Base-by-base conservation (phyloP, 2,797 vertebrate species). In the Tenualosa thibaudeaui region DNA sequence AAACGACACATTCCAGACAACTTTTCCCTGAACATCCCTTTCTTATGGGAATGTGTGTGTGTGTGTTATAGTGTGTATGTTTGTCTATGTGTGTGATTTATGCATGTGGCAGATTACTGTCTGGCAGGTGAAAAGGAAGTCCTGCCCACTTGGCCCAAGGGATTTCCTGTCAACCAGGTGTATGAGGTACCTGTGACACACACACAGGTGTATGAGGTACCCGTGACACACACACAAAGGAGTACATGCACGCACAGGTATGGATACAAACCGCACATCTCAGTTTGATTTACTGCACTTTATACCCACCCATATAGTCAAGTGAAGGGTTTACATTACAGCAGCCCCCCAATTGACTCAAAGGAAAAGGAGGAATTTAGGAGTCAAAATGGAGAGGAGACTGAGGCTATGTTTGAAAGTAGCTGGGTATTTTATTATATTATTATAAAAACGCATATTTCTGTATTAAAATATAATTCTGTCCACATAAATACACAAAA, bases 81-180 rank as follows among this genome's bases (percentile, higher is more conserved):
- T 13, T 43, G 37, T 43, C 5, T 31, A 1, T 37, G 26, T 12
- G 24, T 37, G 65, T 71, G 71, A 78, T 78, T 78, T 78, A 78
- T 78, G 71, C 19, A 78, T 46, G 19, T 78, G 71, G 17, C 40
- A 78, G 37, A 78, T 78, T 43, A 8, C 17, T 46, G 71, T 78
- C 71, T 78, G 71, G 46, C 71, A 78, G 17, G 71, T 78, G 71
- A 78, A 22, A 3, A 71, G 71, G 71, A 78, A 78, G 71, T 78
- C 71, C 71, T 78, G 71, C 71, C 71, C 40, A 43, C 71, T 78
- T 78, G 37, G 71, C 71, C 71, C 71, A 78, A 46, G 71, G 71
- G 71, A 78, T 78, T 78, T 78, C 71, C 71, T 78, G 71, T 78
- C 71, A 78, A 78, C 71, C 71, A 78, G 71, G 71, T 78, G 71